phyloP scores from a whole-genome alignment of 2,113 vertebrate genomes.

The Melanerpes aurifrons region DNA sequence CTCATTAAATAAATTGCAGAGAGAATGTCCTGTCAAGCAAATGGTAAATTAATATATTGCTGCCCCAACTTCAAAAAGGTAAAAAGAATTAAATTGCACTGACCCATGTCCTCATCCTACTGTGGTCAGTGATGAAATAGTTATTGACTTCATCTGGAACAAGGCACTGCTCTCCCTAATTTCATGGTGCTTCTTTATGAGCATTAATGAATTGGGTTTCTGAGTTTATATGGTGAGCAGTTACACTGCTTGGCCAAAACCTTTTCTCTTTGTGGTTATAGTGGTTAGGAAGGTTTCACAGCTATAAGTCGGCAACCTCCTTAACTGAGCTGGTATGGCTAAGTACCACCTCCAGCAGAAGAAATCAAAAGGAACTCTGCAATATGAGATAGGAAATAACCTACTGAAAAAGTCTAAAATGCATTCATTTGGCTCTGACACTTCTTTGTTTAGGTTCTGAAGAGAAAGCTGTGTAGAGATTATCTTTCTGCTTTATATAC shows the following conservation, averaged over 20 bases:
- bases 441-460: constrained; percentile 9
- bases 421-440: neutral
- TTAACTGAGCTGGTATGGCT: neutral
- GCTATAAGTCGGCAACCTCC: neutral
- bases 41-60: constrained; percentile 20
- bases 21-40: constrained; percentile 17
- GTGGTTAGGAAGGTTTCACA: neutral
- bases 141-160: neutral
- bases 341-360: neutral
- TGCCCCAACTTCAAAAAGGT: constrained; percentile 21
- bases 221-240: neutral
- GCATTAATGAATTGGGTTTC: neutral
- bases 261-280: neutral
- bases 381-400: neutral
- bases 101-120: neutral
- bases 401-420: neutral
- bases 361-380: neutral
- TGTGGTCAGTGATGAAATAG: neutral
- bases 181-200: neutral
- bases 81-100: constrained; percentile 2
- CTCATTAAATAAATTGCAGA: constrained; percentile 55
- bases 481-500: constrained; percentile 12
- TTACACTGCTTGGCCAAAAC: neutral
- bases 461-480: constrained; percentile 15
- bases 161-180: neutral